A percentile compares a stretch with the other conserved stretches of the same genome.
Conservation (phyloP, 2,113 vertebrate species). For the Zeus faber region DNA sequence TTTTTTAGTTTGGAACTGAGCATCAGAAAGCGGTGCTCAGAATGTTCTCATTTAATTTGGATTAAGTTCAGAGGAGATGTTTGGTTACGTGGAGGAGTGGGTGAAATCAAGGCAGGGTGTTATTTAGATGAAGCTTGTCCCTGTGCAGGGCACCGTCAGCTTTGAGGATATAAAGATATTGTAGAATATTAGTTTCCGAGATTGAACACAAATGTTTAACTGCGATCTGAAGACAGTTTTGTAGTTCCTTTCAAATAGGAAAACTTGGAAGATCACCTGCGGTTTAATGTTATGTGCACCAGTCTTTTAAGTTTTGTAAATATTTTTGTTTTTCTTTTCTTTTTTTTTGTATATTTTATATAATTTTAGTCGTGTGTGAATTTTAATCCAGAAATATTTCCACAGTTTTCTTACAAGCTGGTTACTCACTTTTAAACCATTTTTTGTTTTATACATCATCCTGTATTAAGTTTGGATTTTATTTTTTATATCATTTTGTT, state of each 20-base stretch:
- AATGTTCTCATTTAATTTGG: too few relatives aligned
- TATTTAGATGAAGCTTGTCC: too few relatives aligned
- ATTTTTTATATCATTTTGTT: constrained; percentile 18
- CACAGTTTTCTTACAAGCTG: constrained; percentile 27
- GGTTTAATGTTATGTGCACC: constrained; percentile 29
- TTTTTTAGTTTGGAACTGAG: constrained; percentile 14
- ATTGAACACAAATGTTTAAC: not conserved
- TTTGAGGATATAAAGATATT: too few relatives aligned
- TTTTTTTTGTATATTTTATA: constrained; percentile 53
- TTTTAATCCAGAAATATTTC: constrained; percentile 29
- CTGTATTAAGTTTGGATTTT: constrained; percentile 2
- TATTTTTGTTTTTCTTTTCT: constrained; percentile 22
- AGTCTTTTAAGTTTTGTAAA: constrained; percentile 45
- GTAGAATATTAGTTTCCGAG: too few relatives aligned
- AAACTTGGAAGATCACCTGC: constrained; percentile 14
- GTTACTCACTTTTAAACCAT: constrained; percentile 15
- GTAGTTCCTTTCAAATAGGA: too few relatives aligned
- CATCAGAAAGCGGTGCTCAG: constrained; percentile 23
- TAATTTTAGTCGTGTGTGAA: constrained; percentile 56
- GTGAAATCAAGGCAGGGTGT: too few relatives aligned
- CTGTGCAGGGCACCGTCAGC: too few relatives aligned
- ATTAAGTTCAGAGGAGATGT: too few relatives aligned
- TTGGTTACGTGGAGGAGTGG: too few relatives aligned
- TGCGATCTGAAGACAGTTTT: not conserved
- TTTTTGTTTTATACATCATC: constrained; percentile 2